Evolutionary conservation across 2,888 invertebrate genomes (phyloP).

Genomic region (Ormyrus rosae): DNA sequence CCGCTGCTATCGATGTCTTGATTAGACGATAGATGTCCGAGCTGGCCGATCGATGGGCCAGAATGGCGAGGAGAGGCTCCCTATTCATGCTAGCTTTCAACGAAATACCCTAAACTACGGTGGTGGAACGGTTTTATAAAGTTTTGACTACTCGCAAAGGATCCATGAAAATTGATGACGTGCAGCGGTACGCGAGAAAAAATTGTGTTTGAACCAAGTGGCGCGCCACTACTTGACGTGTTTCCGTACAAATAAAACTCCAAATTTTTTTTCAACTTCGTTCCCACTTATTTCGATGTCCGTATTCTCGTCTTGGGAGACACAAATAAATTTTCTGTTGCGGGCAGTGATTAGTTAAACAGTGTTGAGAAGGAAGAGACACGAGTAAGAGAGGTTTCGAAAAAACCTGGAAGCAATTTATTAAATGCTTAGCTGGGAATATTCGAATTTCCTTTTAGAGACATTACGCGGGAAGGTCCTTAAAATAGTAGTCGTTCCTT

Average conservation of each 20-base stretch:
- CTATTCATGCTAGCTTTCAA: too few species aligned
- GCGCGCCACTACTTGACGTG: conserved; percentile 65
- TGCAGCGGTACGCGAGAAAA: conserved; percentile 49
- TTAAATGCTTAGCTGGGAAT: conserved; percentile 59
- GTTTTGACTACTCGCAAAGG: too few species aligned
- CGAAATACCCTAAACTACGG: too few species aligned
- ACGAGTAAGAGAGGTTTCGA: conserved; percentile 63
- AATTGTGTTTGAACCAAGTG: conserved; percentile 53
- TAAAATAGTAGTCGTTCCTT: conserved; percentile 11
- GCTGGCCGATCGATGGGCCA: too few species aligned
- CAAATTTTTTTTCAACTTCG: conserved; percentile 12
- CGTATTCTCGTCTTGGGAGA: conserved; percentile 58
- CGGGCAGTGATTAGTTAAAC: conserved; percentile 72
- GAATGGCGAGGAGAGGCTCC: too few species aligned
- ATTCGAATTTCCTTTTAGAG: conserved; percentile 10
- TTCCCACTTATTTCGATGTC: conserved; percentile 17
- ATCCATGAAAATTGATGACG: too few species aligned
- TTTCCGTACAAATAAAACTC: conserved; percentile 66
- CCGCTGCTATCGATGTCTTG: conserved; percentile 38
- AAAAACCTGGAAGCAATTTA: conserved; percentile 72
- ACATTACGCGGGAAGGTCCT: not conserved
- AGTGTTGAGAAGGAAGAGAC: conserved; percentile 69
- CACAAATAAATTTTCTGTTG: conserved; percentile 65
- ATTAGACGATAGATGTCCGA: conserved; percentile 9
- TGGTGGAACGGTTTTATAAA: too few species aligned